phyloP scores from a whole-genome alignment of 2,888 invertebrate genomes.

The Agonopterix subpropinquella region DNA sequence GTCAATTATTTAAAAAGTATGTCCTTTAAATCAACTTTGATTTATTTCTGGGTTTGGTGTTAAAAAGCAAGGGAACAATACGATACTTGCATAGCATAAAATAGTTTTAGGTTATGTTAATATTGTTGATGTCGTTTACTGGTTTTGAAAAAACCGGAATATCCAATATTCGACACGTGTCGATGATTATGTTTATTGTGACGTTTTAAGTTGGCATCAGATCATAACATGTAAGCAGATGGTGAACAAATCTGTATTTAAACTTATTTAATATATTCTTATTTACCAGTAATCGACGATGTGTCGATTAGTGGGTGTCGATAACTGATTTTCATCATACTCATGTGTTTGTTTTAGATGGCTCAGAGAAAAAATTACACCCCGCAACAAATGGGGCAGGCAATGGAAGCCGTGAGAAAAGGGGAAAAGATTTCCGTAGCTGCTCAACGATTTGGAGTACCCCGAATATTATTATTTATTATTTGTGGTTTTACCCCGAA shows the following conservation, averaged over 20 bases:
- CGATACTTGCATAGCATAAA: too few relatives aligned
- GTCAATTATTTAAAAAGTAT: neutral
- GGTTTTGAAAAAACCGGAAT: neutral
- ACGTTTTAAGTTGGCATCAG: neutral
- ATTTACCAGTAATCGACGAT: neutral
- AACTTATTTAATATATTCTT: neutral
- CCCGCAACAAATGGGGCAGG: slow-evolving; percentile 8
- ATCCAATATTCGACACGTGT: neutral
- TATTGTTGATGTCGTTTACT: neutral
- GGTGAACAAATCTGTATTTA: neutral
- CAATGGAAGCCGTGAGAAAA: slow-evolving; percentile 7
- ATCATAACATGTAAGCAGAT: neutral
- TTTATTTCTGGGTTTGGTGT: neutral
- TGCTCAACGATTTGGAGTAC: slow-evolving; percentile 1
- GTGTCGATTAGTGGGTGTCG: neutral
- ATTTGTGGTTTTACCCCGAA: too few relatives aligned
- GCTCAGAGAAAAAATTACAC: slow-evolving; percentile 12
- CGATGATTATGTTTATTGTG: neutral
- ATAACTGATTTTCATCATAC: neutral
- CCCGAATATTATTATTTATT: too few relatives aligned
- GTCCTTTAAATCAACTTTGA: neutral
- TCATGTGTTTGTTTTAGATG: neutral
- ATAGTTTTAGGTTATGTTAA: too few relatives aligned
- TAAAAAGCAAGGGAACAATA: too few relatives aligned
- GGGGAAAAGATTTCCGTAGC: slow-evolving; percentile 15